Conservation (phyloP, 2,888 invertebrate genomes). For the Chelonus formosanus region DNA sequence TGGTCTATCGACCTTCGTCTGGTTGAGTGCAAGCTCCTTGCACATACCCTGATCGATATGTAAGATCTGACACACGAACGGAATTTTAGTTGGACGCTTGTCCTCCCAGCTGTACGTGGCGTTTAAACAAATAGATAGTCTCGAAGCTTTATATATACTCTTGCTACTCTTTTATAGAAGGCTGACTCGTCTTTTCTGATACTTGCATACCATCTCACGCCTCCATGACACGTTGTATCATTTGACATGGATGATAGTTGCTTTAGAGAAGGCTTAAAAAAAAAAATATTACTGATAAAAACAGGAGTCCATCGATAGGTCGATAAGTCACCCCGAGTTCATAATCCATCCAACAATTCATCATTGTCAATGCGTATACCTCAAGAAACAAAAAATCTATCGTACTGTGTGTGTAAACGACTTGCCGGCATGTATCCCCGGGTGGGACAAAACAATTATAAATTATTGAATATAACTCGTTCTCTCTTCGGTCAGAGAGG, state of each 20-base stretch:
- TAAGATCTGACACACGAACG: slow-evolving; percentile 56
- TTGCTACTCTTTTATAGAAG: slow-evolving; percentile 17
- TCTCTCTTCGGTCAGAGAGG: slow-evolving; percentile 36
- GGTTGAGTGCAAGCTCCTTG: slow-evolving; percentile 18
- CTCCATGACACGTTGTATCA: slow-evolving; percentile 16
- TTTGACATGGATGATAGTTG: slow-evolving; percentile 5
- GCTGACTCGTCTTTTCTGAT: slow-evolving; percentile 34
- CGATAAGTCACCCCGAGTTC: slow-evolving; percentile 32
- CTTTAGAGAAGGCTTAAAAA: not conserved
- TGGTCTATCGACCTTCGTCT: slow-evolving; percentile 24
- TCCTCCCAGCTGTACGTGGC: slow-evolving; percentile 37
- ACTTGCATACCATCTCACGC: slow-evolving; percentile 28
- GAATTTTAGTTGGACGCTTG: slow-evolving; percentile 62
- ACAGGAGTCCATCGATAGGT: slow-evolving; percentile 18
- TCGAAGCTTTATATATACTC: slow-evolving; percentile 30
- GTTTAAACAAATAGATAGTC: slow-evolving; percentile 53
- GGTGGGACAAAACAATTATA: slow-evolving; percentile 53
- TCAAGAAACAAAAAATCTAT: slow-evolving; percentile 39
- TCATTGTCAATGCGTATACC: slow-evolving; percentile 45
- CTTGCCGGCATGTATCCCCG: slow-evolving; percentile 45
- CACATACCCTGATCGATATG: slow-evolving; percentile 57
- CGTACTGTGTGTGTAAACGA: slow-evolving; percentile 47
- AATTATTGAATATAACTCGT: slow-evolving; percentile 52
- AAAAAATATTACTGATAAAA: slow-evolving; percentile 1
- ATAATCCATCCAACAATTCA: slow-evolving; percentile 47